Evolutionary conservation across 2,888 invertebrate genomes (phyloP).

Genomic region (Callosobruchus maculatus): DNA sequence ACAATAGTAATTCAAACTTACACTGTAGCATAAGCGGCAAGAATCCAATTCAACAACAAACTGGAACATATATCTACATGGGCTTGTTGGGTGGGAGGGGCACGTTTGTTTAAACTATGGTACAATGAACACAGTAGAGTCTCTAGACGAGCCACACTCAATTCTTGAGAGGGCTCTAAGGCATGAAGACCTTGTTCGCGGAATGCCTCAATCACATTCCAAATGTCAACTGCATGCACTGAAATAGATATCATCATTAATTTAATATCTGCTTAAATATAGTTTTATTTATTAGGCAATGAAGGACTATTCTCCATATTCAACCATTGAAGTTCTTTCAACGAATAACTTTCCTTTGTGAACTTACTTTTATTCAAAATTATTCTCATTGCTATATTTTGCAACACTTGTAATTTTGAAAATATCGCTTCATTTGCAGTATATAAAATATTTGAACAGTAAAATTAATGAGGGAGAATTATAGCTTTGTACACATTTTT

Average conservation of each 20-base stretch:
- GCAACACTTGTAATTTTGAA: too few relatives aligned
- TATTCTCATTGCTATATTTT: too few relatives aligned
- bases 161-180: slow-evolving; percentile 80
- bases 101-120: slow-evolving; percentile 90
- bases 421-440: too few relatives aligned
- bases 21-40: slow-evolving; percentile 93
- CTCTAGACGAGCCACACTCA: slow-evolving; percentile 87
- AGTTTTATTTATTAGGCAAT: too few relatives aligned
- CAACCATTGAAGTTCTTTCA: too few relatives aligned
- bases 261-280: too few relatives aligned
- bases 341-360: too few relatives aligned
- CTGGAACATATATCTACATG: slow-evolving; percentile 89
- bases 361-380: too few relatives aligned
- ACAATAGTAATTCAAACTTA: slow-evolving; percentile 49
- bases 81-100: slow-evolving; percentile 92
- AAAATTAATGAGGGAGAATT: too few relatives aligned
- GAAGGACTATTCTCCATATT: too few relatives aligned
- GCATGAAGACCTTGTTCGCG: slow-evolving; percentile 96
- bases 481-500: too few relatives aligned
- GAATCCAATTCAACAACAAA: slow-evolving; percentile 87
- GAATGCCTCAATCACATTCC: slow-evolving; percentile 99
- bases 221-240: slow-evolving; percentile 97
- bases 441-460: too few relatives aligned
- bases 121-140: slow-evolving; percentile 89
- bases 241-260: slow-evolving; percentile 38